Percentiles rank a stretch among this genome's conserved stretches.
phyloP scores from a whole-genome alignment of 2,888 invertebrate species.

The Beris morrisii region DNA sequence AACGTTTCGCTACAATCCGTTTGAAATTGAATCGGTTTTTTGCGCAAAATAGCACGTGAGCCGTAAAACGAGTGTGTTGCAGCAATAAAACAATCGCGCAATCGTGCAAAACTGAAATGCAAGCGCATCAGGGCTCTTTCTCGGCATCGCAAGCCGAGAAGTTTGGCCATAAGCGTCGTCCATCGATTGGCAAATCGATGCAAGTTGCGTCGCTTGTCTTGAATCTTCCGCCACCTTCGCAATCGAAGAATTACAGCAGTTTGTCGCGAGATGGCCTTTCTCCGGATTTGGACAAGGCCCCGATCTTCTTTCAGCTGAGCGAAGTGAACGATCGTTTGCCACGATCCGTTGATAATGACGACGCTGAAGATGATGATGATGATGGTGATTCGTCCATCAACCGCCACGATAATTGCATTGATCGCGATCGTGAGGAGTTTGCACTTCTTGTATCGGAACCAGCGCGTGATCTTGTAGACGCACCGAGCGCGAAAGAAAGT shows the following conservation, averaged over 20 bases:
- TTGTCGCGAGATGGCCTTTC: slow-evolving; percentile 41
- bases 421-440: too few species aligned
- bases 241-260: slow-evolving; percentile 39
- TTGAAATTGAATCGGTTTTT: too few species aligned
- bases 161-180: slow-evolving; percentile 50
- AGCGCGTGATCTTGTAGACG: too few species aligned
- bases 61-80: background rate
- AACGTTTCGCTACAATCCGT: too few species aligned
- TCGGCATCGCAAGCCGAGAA: slow-evolving; percentile 34
- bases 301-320: slow-evolving; percentile 46
- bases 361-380: too few species aligned
- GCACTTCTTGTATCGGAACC: too few species aligned
- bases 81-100: background rate
- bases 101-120: slow-evolving; percentile 8
- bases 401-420: background rate
- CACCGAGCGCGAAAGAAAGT: too few species aligned
- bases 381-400: slow-evolving; percentile 4
- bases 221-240: slow-evolving; percentile 45
- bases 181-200: slow-evolving; percentile 53
- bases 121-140: background rate
- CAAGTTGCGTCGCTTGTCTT: slow-evolving; percentile 52
- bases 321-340: background rate
- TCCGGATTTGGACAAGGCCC: slow-evolving; percentile 47
- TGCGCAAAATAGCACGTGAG: background rate
- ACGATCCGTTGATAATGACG: too few species aligned